Evolutionary conservation across 1,140 invertebrate genomes (phyloP), one percentile per base, ranked within the genome.

Genomic region (Drosophila nebulosa): DNA sequence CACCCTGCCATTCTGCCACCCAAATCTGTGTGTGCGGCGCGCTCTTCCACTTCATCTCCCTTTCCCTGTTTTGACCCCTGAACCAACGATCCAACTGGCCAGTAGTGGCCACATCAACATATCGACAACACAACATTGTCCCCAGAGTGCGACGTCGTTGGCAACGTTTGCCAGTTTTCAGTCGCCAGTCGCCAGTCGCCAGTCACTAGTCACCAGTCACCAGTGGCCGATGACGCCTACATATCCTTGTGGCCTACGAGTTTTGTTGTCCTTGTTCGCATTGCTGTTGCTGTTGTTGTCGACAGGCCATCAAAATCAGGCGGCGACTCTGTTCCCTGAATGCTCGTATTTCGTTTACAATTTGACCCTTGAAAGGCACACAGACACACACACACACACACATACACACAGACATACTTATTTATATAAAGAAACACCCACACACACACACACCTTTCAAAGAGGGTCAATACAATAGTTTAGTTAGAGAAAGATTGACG

Each of bases 121-220:
- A 81, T 81, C 78, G 78, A 76, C 80, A 77, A 65, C 80, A 65
- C 80, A 85, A 85, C 80, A 85, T 85, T 85, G 80, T 84, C 52
- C 69, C 72, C 50, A 46, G 65, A 69, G 80, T 85, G 69, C 24
- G 24, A 66, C 67, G 62, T 59, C 67, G 62, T 59, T 58, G 65
- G 65, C 27, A 69, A 56, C n/a, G 70, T 59, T 59, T 58, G 61
- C 58, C 53, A 16, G 22, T 74, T 39, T 65, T 57, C 59, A 52
- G 24, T 36, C 35, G 50, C 21, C 9, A 50, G 12, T 32, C 35
- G 9, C 24, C 24, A 24, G 24, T 62, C 22, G 55, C 64, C 71
- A 42, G 58, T 65, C 73, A 74, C 61, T n/a, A 52, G 24, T 36
- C 35, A 42, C 21, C 9, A 50, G 58, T 66, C 74, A 74, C 62